Evolutionary conservation across 2,888 invertebrate genomes (phyloP), one percentile per base, ranked within the genome.

Genomic region (Brachycybe producta): DNA sequence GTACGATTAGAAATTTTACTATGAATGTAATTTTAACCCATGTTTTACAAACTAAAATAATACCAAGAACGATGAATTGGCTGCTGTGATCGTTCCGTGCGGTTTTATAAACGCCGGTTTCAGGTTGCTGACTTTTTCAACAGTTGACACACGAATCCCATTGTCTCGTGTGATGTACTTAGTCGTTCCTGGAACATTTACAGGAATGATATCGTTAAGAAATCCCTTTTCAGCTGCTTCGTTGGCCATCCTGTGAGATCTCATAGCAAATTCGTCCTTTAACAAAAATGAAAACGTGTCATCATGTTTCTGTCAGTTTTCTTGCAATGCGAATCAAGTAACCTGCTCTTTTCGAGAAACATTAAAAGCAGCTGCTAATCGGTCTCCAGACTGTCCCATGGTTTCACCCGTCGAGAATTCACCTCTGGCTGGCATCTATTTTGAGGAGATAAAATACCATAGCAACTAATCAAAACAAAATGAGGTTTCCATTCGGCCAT

Each of bases 321-420:
- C n/a, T n/a, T n/a, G n/a, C n/a, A n/a, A n/a, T n/a, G n/a, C n/a
- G n/a, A n/a, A n/a, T n/a, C n/a, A n/a, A n/a, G n/a, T 19, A 1
- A 52, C 67, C 69, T 97, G 97, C 64, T 98, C 97, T 57, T 76
- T 67, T 23, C 94, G 76, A 1, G 80, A 69, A 1, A 95, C 83
- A 17, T 80, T 80, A 70, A 98, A 98, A 0, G 94, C 84, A 17
- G 97, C 90, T 40, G 94, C 86, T 54, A 99, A 74, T 49, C 98
- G 76, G 72, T 98, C 98, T 2, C 90, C 94, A 43, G 92, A 94
- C 71, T 95, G 94, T 1, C 98, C 98, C 98, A 98, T 99, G 0
- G 87, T 87, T 73, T 98, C 98, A 8, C 86, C 87, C 0, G 92
- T 88, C 0, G 95, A 92, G 71, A 97, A 98, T 73, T 98, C 98